Evolutionary conservation across 2,797 vertebrate species (phyloP).

Genomic region (Pseudochirops corinnae): DNA sequence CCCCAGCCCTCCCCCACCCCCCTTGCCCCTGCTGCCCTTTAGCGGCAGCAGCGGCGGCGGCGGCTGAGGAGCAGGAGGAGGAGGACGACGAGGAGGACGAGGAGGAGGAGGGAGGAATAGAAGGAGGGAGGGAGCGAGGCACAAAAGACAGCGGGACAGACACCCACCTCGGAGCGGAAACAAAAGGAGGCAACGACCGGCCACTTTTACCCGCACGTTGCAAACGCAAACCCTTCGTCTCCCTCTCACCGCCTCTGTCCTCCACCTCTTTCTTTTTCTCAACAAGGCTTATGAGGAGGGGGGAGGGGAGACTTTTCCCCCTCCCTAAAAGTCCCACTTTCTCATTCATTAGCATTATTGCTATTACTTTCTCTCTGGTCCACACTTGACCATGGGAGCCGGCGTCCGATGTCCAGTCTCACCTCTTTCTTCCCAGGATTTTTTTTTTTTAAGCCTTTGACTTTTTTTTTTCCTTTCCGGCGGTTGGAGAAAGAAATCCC

Average conservation of each 20-base stretch:
- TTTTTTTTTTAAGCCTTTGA: conserved; percentile 54
- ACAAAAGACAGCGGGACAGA: conserved; percentile 80
- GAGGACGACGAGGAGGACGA: conserved; percentile 60
- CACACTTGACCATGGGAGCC: conserved; percentile 85
- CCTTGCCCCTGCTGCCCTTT: conserved; percentile 68
- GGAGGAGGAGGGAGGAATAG: conserved; percentile 63
- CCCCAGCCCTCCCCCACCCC: conserved; percentile 60
- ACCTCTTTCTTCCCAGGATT: conserved; percentile 75
- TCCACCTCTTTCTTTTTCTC: conserved; percentile 29
- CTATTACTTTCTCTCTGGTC: conserved; percentile 74
- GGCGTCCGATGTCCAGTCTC: conserved; percentile 85
- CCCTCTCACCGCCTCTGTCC: conserved; percentile 36
- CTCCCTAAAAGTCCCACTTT: conserved; percentile 59
- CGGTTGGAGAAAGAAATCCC: conserved; percentile 80
- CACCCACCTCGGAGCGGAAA: conserved; percentile 79
- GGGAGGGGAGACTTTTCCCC: conserved; percentile 19
- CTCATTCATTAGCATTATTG: conserved; percentile 55
- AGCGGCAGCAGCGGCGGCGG: conserved; percentile 65
- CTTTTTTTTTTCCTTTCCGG: conserved; percentile 65
- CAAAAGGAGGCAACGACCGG: conserved; percentile 79
- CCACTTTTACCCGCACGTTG: conserved; percentile 38
- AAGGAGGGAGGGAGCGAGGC: conserved; percentile 46
- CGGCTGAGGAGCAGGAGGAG: conserved; percentile 62
- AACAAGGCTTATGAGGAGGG: conserved; percentile 15
- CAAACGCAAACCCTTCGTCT: conserved; percentile 14